These are phyloP conservation scores for Sciurus vulgaris DNA, from an alignment of 2,797 vertebrate species.

Conservation along the genomic window DNA sequence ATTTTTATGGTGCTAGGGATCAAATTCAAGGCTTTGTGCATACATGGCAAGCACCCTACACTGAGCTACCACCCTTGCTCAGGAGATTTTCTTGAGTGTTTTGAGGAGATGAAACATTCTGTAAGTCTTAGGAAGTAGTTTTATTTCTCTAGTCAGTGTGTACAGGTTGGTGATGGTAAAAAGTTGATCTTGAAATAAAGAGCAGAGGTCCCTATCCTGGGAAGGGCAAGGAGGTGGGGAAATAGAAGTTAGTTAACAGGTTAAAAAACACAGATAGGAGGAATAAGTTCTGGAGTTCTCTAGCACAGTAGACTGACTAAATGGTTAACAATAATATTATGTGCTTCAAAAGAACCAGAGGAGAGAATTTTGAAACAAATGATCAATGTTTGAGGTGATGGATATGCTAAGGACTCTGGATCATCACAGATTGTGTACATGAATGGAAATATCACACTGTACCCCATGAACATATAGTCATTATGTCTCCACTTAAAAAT, in stretches of 20 bases:
- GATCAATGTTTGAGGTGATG: neutral
- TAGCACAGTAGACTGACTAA: neutral
- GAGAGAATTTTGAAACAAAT: neutral
- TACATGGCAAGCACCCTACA: neutral
- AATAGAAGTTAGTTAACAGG: neutral
- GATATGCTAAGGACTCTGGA: neutral
- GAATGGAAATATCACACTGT: neutral
- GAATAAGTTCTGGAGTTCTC: neutral
- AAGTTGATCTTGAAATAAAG: neutral
- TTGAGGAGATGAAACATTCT: neutral
- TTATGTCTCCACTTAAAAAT: neutral
- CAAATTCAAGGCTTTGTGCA: neutral
- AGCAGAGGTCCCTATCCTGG: neutral
- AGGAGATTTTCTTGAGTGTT: neutral
- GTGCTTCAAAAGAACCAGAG: neutral
- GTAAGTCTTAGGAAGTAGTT: neutral
- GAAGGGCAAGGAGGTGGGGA: accelerated
- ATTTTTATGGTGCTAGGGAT: no score
- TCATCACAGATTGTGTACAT: neutral
- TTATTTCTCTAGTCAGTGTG: neutral
- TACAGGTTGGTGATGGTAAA: neutral
- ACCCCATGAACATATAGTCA: neutral
- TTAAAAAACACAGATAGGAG: neutral
- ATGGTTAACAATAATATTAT: neutral
- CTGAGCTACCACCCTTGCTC: neutral